Conservation (phyloP, 2,888 invertebrate genomes). For the Tipula vernalis region DNA sequence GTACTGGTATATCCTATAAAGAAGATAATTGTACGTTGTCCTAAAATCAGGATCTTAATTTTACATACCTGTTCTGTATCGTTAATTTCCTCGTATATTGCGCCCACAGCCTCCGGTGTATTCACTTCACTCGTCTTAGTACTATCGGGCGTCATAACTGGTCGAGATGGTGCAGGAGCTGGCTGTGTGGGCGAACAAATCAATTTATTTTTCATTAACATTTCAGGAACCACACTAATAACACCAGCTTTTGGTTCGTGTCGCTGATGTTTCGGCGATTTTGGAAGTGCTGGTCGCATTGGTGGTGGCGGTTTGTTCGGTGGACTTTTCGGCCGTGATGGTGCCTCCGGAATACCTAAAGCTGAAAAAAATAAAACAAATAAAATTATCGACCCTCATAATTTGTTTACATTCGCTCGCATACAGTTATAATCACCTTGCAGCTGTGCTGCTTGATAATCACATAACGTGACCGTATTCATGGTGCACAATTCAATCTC, state of each 20-base stretch:
- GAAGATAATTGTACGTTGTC: too few species aligned
- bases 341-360: slow-evolving; percentile 39
- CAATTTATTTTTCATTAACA: slow-evolving; percentile 20
- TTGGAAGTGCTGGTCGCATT: slow-evolving; percentile 41
- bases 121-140: slow-evolving; percentile 14
- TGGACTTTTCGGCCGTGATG: slow-evolving; percentile 36
- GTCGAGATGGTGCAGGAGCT: background rate
- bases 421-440: slow-evolving; percentile 33
- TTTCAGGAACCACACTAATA: slow-evolving; percentile 36
- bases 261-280: slow-evolving; percentile 31
- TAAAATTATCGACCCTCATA: slow-evolving; percentile 6
- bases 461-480: slow-evolving; percentile 68
- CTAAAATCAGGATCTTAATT: background rate
- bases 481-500: slow-evolving; percentile 76
- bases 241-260: slow-evolving; percentile 39
- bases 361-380: background rate
- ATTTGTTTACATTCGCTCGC: slow-evolving; percentile 14
- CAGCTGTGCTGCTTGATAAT: slow-evolving; percentile 14
- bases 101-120: slow-evolving; percentile 25
- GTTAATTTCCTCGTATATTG: slow-evolving; percentile 45
- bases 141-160: background rate
- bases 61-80: slow-evolving; percentile 23
- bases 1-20: slow-evolving; percentile 30
- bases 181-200: slow-evolving; percentile 11
- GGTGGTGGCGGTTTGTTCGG: slow-evolving; percentile 41